Percentiles rank a stretch among this genome's conserved stretches.
phyloP scores from a whole-genome alignment of 2,113 vertebrate genomes.

The Lipotes vexillifer region DNA sequence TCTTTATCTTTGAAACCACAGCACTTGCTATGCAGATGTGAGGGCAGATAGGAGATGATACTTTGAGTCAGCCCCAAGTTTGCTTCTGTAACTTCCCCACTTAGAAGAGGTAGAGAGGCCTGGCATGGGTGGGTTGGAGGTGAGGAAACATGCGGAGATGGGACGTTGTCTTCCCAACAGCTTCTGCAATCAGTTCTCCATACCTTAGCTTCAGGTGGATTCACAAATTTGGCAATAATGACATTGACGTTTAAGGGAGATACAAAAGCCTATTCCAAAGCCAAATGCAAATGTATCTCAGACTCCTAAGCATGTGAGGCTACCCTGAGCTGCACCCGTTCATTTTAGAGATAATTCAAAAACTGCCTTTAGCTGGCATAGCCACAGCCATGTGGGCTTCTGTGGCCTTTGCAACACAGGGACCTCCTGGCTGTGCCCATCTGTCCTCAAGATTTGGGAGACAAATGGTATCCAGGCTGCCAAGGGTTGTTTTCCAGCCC shows the following conservation, averaged over 20 bases:
- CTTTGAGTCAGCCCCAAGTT: neutral
- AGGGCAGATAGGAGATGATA: neutral
- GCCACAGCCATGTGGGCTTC: neutral
- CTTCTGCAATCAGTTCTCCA: neutral
- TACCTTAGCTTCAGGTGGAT: neutral
- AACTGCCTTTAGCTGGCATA: neutral
- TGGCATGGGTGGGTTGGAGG: neutral
- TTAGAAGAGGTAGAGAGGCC: neutral
- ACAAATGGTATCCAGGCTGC: slow-evolving; percentile 10
- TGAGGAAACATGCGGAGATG: neutral
- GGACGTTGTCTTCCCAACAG: neutral
- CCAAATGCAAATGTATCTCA: neutral
- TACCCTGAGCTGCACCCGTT: neutral
- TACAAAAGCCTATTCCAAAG: neutral
- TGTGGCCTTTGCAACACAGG: neutral
- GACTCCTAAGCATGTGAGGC: neutral
- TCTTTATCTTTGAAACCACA: neutral
- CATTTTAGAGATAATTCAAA: neutral
- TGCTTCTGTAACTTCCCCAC: neutral
- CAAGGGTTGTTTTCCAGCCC: neutral
- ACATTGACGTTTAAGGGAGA: neutral
- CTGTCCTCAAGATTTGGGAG: slow-evolving; percentile 13
- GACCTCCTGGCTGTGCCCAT: slow-evolving; percentile 26
- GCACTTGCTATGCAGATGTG: neutral
- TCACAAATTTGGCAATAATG: neutral